Evolutionary conservation across 2,888 invertebrate species (phyloP).

Genomic region (Bursaphelenchus okinawaensis): DNA sequence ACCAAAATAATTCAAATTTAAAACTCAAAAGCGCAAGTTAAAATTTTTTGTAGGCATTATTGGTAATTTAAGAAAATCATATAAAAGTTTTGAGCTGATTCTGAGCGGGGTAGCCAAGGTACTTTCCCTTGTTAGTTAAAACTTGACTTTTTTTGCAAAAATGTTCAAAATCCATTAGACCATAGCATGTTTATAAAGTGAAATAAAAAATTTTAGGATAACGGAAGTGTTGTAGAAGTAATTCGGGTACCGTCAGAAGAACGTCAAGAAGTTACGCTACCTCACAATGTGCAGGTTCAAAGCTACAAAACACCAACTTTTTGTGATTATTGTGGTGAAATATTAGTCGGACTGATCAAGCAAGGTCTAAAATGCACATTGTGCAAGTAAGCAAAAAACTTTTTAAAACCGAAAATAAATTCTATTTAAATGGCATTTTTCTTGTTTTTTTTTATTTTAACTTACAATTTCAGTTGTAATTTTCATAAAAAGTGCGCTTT

Average conservation of each 20-base stretch:
- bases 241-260: constrained; percentile 39
- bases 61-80: too few relatives aligned
- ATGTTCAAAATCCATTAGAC: too few relatives aligned
- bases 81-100: too few relatives aligned
- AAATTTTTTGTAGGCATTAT: too few relatives aligned
- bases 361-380: constrained; percentile 55
- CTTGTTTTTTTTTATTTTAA: background rate
- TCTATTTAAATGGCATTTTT: background rate
- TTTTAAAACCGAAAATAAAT: background rate
- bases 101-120: too few relatives aligned
- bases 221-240: constrained; percentile 53
- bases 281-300: constrained; percentile 45
- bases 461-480: constrained; percentile 38
- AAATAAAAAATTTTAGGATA: constrained; percentile 33
- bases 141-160: too few relatives aligned
- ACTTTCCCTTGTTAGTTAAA: too few relatives aligned
- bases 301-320: constrained; percentile 55
- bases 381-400: constrained; percentile 37
- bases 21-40: too few relatives aligned
- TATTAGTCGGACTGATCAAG: constrained; percentile 53
- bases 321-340: constrained; percentile 58
- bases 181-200: background rate
- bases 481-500: constrained; percentile 56
- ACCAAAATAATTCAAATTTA: too few relatives aligned
- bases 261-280: constrained; percentile 33